A percentile compares a stretch with the other conserved stretches of the same genome.
phyloP scores from a whole-genome alignment of 2,797 vertebrate species.

The Hyperoplus immaculatus region DNA sequence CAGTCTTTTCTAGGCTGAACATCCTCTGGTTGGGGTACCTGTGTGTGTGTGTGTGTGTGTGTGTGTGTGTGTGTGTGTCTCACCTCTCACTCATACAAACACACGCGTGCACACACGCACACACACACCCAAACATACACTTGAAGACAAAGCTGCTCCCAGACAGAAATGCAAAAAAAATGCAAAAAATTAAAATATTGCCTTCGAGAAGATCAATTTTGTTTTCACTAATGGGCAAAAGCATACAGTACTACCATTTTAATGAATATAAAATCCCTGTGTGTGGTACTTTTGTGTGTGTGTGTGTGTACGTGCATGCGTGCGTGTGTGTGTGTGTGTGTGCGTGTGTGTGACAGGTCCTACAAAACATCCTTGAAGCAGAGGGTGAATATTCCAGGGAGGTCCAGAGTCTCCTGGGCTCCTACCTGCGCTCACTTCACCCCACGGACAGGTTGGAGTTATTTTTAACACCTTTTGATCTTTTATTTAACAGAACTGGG shows the following conservation, averaged over 20 bases:
- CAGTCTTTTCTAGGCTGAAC: conserved; percentile 32
- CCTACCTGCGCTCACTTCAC: conserved; percentile 93
- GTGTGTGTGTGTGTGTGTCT: no score
- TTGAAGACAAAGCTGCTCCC: conserved; percentile 51
- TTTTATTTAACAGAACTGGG: conserved; percentile 37
- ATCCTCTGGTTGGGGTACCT: conserved; percentile 28
- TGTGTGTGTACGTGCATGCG: no score
- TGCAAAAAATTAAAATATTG: neutral
- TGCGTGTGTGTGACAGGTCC: conserved; percentile 85
- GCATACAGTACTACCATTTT: neutral
- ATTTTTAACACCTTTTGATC: conserved; percentile 29
- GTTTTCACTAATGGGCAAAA: conserved; percentile 7
- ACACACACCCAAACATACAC: neutral
- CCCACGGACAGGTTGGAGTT: conserved; percentile 91
- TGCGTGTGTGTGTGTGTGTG: neutral
- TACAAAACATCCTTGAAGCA: conserved; percentile 98
- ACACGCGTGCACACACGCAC: neutral
- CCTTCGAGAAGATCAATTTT: neutral
- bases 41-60: conserved; percentile 3
- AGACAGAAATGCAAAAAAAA: conserved; percentile 12
- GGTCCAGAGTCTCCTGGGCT: conserved; percentile 93
- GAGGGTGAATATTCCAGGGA: conserved; percentile 96
- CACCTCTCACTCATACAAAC: neutral
- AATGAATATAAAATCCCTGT: no score
- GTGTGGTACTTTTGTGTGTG: no score